A percentile compares a stretch with the other conserved stretches of the same genome.
Evolutionary conservation across 2,888 invertebrate species (phyloP).

Genomic region (Patella ulyssiponensis): DNA sequence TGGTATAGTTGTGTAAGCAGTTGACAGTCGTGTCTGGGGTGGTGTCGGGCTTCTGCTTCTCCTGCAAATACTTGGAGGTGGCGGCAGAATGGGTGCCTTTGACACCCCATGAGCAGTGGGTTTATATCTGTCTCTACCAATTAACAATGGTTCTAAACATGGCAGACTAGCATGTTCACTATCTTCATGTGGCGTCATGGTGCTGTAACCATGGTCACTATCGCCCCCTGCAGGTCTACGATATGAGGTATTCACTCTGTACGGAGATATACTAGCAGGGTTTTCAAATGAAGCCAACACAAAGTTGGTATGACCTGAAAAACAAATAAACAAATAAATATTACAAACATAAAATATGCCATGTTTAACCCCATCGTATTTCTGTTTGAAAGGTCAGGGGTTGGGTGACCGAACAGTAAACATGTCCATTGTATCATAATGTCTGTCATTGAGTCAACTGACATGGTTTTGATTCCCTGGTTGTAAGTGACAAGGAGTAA

Average conservation of each 20-base stretch:
- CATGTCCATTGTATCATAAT: too few species aligned
- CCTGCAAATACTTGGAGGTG: slow-evolving; percentile 61
- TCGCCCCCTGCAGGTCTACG: slow-evolving; percentile 81
- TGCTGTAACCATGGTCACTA: slow-evolving; percentile 94
- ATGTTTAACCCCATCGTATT: too few species aligned
- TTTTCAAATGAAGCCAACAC: slow-evolving; percentile 71
- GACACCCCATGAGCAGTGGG: slow-evolving; percentile 53
- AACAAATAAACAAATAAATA: background rate
- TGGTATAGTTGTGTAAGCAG: slow-evolving; percentile 54
- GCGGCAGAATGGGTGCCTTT: slow-evolving; percentile 59
- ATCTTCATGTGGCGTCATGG: slow-evolving; percentile 70
- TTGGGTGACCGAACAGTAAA: too few species aligned
- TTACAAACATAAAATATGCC: too few species aligned
- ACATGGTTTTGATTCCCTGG: too few species aligned
- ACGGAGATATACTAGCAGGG: slow-evolving; percentile 86
- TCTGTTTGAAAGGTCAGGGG: too few species aligned
- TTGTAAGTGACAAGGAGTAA: too few species aligned
- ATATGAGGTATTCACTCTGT: slow-evolving; percentile 87
- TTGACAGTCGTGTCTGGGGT: slow-evolving; percentile 58
- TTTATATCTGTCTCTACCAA: slow-evolving; percentile 67
- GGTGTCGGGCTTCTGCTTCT: slow-evolving; percentile 69
- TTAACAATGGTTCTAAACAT: slow-evolving; percentile 68
- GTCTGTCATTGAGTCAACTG: too few species aligned
- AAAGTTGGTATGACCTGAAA: slow-evolving; percentile 70
- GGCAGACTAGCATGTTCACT: slow-evolving; percentile 71